Conservation (phyloP, 2,113 vertebrate genomes). For the Hyaena hyaena region DNA sequence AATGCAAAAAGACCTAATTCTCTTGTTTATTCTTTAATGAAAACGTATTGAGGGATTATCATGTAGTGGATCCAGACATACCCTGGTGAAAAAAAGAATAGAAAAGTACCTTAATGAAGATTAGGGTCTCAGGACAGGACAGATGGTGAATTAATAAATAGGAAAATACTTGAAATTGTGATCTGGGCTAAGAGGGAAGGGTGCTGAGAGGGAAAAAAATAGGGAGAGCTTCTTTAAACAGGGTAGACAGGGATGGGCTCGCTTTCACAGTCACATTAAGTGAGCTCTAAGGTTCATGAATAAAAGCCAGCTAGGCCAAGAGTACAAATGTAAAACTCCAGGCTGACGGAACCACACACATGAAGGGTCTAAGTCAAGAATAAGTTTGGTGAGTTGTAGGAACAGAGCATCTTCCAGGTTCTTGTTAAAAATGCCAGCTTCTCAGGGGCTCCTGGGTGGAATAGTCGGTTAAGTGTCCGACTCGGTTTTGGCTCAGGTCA, state of each 20-base stretch:
- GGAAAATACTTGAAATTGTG: not conserved
- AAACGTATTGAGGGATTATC: not conserved
- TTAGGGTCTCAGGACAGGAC: not conserved
- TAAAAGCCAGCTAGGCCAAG: not conserved
- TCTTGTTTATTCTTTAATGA: constrained; percentile 38
- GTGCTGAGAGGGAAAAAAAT: not conserved
- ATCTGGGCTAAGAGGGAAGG: not conserved
- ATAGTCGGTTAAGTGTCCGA: no score
- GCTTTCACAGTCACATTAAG: not conserved
- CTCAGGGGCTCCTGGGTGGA: not conserved
- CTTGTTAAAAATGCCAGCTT: constrained; percentile 17
- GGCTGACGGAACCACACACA: not conserved
- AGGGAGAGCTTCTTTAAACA: not conserved
- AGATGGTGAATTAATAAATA: not conserved
- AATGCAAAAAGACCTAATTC: constrained; percentile 21
- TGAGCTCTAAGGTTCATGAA: not conserved
- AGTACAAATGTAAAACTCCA: not conserved
- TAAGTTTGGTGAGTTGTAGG: constrained; percentile 1
- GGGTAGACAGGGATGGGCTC: not conserved
- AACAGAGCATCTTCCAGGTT: not conserved
- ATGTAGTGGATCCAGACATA: not conserved
- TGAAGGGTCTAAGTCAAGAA: not conserved
- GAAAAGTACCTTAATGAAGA: constrained; percentile 45
- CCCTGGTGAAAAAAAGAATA: not conserved
- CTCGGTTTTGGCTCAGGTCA: no score